These are phyloP conservation scores for Cerceris rybyensis DNA, from an alignment of 2,888 invertebrate genomes.

Conservation along the genomic window DNA sequence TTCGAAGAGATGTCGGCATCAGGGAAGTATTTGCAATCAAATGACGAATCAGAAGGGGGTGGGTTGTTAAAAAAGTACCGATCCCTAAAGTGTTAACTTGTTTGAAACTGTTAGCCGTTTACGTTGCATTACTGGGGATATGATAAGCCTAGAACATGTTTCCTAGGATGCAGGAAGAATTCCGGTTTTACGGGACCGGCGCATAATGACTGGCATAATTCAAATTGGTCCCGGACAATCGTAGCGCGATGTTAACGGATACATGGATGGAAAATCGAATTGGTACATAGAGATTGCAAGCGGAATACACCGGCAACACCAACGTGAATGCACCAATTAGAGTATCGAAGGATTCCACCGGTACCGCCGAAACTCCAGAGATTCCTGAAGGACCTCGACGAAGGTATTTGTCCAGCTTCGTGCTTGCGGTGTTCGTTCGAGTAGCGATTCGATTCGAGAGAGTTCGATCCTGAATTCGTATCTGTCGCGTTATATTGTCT, in stretches of 20 bases:
- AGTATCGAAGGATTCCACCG: conserved; percentile 78
- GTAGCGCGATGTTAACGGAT: conserved; percentile 45
- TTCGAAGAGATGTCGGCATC: too few species aligned
- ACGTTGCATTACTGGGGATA: background rate
- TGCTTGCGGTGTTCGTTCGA: conserved; percentile 74
- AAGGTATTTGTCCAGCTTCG: conserved; percentile 77
- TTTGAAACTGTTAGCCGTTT: background rate
- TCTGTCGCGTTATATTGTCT: conserved; percentile 64
- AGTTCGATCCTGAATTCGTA: conserved; percentile 65
- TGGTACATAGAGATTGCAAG: conserved; percentile 61
- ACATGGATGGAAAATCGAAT: conserved; percentile 58
- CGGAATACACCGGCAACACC: conserved; percentile 65
- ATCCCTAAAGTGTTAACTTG: background rate
- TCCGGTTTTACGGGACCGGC: conserved; percentile 46
- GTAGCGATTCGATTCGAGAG: conserved; percentile 75
- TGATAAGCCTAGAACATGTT: background rate
- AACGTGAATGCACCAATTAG: conserved; percentile 79
- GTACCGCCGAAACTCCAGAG: conserved; percentile 75
- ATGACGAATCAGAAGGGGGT: too few species aligned
- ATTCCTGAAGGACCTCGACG: conserved; percentile 78
- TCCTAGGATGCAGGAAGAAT: conserved; percentile 47
- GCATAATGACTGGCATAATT: conserved; percentile 60
- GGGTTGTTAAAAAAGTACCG: too few species aligned
- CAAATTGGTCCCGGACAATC: conserved; percentile 50
- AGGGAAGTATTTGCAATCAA: too few species aligned